Evolutionary conservation across 2,797 vertebrate genomes (phyloP), one percentile per base, ranked within the genome.

Genomic region (Sebastes glaucus): DNA sequence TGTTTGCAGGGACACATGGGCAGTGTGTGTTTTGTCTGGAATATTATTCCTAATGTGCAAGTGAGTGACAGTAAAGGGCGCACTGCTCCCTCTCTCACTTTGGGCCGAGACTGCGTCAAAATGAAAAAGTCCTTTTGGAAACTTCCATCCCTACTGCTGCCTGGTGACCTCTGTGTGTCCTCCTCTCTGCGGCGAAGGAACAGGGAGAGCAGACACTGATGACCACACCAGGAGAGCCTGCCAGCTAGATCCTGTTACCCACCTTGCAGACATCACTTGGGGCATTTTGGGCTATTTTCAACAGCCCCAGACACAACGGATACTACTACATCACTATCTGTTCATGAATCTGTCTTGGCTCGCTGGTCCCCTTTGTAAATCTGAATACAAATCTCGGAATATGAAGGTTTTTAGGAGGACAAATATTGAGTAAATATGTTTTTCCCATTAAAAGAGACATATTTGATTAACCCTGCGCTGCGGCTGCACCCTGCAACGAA

Each of bases 221-320:
- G 87, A 83, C 81, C 74, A 87, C 77, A 89, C 74, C 78, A 72
- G 76, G 65, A 83, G 73, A 85, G 84, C 46, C 80, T 74, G 86
- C 82, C 88, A 80, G 83, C 69, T 35, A 65, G 84, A 88, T 93
- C 81, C 86, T 22, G 66, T 91, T 88, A 86, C 88, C 78, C 65
- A 35, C 71, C 83, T 76, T 33, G 59, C 78, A 85, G 87, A 82
- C 77, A 63, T 71, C 84, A 71, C 73, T 79, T 11, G 69, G 64
- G 86, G 77, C 84, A 74, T 89, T 89, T 75, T 74, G 74, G 84
- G 77, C 81, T 91, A 88, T 92, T 93, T 92, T 89, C 59, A 90
- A 75, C 87, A 46, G 53, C 55, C 42, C 16, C 85, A 89, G 85
- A 83, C 84, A 85, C 53, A 81, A 76, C 32, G 10, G 82, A 92